phyloP scores from a whole-genome alignment of 2,113 vertebrate genomes.

The Tenrec ecaudatus region DNA sequence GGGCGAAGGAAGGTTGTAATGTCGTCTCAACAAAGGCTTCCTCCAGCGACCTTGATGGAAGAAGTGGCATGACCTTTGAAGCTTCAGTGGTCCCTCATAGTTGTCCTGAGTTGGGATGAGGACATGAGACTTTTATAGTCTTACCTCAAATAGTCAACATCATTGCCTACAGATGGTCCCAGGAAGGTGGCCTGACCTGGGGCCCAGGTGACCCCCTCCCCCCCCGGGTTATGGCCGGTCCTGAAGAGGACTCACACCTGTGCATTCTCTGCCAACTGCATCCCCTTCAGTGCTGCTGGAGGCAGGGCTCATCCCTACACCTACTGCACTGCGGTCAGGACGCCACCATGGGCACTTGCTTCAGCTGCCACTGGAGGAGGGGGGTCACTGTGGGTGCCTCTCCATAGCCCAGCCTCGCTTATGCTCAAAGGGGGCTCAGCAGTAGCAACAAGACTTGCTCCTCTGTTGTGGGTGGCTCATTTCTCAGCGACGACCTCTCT shows the following conservation, averaged over 20 bases:
- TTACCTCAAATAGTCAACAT: rapidly evolving
- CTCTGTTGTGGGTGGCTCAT: neutral
- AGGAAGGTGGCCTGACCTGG: neutral
- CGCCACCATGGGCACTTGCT: neutral
- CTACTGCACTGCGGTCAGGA: neutral
- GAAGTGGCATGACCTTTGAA: neutral
- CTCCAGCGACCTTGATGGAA: neutral
- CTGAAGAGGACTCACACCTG: neutral
- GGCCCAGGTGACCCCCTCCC: too few relatives aligned
- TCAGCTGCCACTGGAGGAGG: neutral
- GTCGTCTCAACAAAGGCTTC: neutral
- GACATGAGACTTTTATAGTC: neutral
- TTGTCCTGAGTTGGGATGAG: neutral
- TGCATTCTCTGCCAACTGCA: neutral
- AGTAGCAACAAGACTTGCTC: neutral
- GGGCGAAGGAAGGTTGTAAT: neutral
- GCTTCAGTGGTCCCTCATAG: neutral
- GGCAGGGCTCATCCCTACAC: neutral
- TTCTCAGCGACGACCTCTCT: neutral
- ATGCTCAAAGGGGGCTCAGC: neutral
- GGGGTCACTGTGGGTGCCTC: neutral
- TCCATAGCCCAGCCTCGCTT: neutral
- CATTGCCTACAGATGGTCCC: neutral
- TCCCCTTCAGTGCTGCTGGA: neutral
- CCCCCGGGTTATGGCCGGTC: too few relatives aligned